Evolutionary conservation across 1,140 invertebrate species (phyloP), one percentile per base, ranked within the genome.

Genomic region (Meloidogyne exigua): DNA sequence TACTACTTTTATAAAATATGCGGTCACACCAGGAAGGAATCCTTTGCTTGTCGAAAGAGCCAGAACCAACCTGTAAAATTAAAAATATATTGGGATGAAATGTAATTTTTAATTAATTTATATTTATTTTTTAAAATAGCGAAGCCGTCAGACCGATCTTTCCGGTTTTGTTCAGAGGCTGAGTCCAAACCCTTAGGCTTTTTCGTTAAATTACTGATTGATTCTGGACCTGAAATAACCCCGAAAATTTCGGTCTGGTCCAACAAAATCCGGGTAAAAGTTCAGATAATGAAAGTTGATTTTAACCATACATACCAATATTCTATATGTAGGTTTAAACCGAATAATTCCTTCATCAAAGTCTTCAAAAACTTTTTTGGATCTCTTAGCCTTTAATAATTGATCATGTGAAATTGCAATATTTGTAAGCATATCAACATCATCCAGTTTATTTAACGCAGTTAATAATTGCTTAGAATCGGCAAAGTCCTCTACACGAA

Each of bases 311-410:
- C n/a, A 21, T 21, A 79, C 78, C 78, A 76, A 26, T 62, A 79
- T 81, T 67, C 79, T 79, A 64, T 79, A 79, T 39, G 77, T 77
- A 4, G 78, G 78, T 42, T 80, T 79, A 49, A 79, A 79, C 1
- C 28, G 15, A 21, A 79, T 79, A 15, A 49, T 66, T 42, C 81
- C 42, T 25, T 79, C 78, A 26, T 67, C 32, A 26, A 67, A 79
- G 42, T 80, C 78, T 28, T 42, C 36, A 65, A 79, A 79, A 57
- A 69, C 71, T 15, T 79, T 62, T 13, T 68, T 44, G 1, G 21
- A 49, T 36, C 32, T 44, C 57, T 42, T 71, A 11, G 77, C 39
- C 18, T 75, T 81, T 23, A 49, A 36, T 21, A 79, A 39, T 76
- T 79, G 78, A 72, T 79, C 78, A 75, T 81, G 49, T 0, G 18